Evolutionary conservation across 35 echinoderm and acorn worm species (phyloP), one percentile per base, ranked within the genome.

Genomic region (Patiria miniata): DNA sequence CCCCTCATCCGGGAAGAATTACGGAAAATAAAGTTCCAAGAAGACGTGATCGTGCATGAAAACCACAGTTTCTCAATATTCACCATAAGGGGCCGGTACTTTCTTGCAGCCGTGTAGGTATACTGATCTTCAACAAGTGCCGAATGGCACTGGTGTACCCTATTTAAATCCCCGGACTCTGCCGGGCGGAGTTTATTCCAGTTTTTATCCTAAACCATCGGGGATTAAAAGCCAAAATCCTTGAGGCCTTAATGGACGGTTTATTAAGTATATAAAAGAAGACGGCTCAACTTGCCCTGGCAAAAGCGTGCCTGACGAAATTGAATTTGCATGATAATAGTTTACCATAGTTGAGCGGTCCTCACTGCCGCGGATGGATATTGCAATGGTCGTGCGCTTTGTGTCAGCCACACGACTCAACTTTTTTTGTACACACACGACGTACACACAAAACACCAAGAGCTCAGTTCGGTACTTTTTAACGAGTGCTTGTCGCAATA

Each of bases 331-430:
- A 73, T 73, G 34, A 73, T 34, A 73, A 73, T 73, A 73, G 26
- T 32, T 73, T 36, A 73, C 65, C 23, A 36, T 30, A 73, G 65
- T 36, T 73, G 65, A 73, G 65, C 23, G 65, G 65, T 23, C 22
- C 65, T 73, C 65, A 73, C 65, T 73, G 65, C 65, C 65, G 65
- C 65, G 65, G 65, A 73, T 7, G 65, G 65, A 73, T 73, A 73
- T 73, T 47, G 65, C 65, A 26, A 73, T 73, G 65, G 65, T 73
- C 65, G 65, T 73, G 65, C 65, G 65, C 65, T 73, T 73, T 73
- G 65, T 73, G 65, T 73, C 65, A 61, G 65, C 23, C 65, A 73
- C 65, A 73, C 65, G 65, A 73, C 65, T 73, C 29, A 73, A 73
- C 65, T 73, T 73, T 73, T 73, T 73, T 26, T 73, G 34, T 34